Evolutionary conservation across 2,888 invertebrate genomes (phyloP).

Genomic region (Trilocha varians): DNA sequence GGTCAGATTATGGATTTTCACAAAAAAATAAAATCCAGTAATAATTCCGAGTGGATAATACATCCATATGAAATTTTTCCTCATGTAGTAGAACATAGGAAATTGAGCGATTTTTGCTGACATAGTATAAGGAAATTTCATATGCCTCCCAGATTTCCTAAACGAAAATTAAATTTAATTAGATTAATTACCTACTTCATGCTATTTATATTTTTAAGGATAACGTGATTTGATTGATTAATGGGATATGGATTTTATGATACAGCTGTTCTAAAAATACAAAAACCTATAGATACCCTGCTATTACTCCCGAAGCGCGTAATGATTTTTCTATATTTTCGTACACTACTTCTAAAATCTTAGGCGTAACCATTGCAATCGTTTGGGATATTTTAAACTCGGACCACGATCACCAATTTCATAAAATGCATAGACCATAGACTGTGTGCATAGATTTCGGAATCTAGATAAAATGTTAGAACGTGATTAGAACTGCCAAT

Average conservation of each 20-base stretch:
- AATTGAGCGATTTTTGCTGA: constrained; percentile 87
- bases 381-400: too few relatives aligned
- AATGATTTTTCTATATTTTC: constrained; percentile 23
- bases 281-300: constrained; percentile 32
- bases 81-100: constrained; percentile 80
- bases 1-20: constrained; percentile 76
- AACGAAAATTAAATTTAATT: not conserved
- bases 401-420: too few relatives aligned
- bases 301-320: constrained; percentile 26
- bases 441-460: too few relatives aligned
- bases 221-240: not conserved
- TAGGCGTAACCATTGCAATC: constrained; percentile 41
- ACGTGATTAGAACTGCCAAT: too few relatives aligned
- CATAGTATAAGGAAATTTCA: constrained; percentile 90
- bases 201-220: not conserved
- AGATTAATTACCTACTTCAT: not conserved
- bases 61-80: constrained; percentile 82
- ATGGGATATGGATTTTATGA: not conserved
- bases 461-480: too few relatives aligned
- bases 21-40: constrained; percentile 76
- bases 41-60: constrained; percentile 76
- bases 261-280: not conserved
- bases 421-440: too few relatives aligned
- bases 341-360: constrained; percentile 26
- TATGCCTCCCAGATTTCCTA: constrained; percentile 76